These are phyloP conservation scores for Cerastis leucographa DNA, from an alignment of 2,888 invertebrate species.

Conservation along the genomic window DNA sequence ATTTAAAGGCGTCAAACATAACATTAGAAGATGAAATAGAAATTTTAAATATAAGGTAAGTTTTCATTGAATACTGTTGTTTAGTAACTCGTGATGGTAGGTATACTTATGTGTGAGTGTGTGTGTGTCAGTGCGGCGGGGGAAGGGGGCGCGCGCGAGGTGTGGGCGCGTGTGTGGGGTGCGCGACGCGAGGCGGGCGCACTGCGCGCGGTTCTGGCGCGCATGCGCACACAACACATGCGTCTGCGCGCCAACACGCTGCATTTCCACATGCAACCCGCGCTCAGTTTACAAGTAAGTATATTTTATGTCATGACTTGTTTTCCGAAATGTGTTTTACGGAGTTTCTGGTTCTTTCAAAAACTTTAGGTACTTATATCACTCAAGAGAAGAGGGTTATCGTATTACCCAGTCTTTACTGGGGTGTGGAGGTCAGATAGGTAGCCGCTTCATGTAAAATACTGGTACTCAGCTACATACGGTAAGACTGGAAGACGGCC, in stretches of 20 bases:
- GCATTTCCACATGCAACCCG: constrained; percentile 93
- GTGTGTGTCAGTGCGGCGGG: constrained; percentile 73
- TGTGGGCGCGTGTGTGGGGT: constrained; percentile 84
- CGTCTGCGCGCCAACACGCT: constrained; percentile 82
- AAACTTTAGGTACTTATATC: too few relatives aligned
- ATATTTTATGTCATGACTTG: not conserved
- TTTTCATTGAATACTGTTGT: constrained; percentile 63
- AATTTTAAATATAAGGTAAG: constrained; percentile 93
- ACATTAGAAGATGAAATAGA: constrained; percentile 92
- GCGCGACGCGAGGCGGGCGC: constrained; percentile 81
- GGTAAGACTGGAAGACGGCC: too few relatives aligned
- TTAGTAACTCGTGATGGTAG: not conserved
- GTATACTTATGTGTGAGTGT: constrained; percentile 61
- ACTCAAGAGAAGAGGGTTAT: too few relatives aligned
- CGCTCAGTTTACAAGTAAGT: constrained; percentile 92
- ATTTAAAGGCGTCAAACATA: constrained; percentile 92
- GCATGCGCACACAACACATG: constrained; percentile 72
- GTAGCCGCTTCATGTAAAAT: too few relatives aligned
- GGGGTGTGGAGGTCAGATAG: too few relatives aligned
- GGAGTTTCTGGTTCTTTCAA: not conserved
- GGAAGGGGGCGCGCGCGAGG: constrained; percentile 77
- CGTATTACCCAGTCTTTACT: too few relatives aligned
- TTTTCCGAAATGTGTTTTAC: not conserved
- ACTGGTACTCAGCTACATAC: too few relatives aligned
- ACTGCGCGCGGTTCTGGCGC: constrained; percentile 81